Percentiles rank a stretch among this genome's conserved stretches.
These are phyloP conservation scores for Drosophila limbata DNA, from an alignment of 2,888 invertebrate species.

Conservation along the genomic window DNA sequence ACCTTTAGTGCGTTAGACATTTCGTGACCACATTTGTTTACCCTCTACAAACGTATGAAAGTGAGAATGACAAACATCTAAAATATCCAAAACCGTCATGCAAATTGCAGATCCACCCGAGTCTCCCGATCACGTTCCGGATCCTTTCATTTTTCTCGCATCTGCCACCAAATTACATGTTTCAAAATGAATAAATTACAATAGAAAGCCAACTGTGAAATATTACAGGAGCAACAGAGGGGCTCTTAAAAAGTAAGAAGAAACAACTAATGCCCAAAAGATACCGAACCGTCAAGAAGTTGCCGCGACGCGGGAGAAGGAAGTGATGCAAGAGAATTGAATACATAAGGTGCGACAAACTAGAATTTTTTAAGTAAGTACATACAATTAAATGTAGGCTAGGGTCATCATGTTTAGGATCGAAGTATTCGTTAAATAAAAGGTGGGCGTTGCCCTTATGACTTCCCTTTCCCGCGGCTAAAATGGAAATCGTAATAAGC, in stretches of 20 bases:
- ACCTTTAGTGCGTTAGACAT: not conserved
- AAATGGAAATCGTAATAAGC: conserved; percentile 73
- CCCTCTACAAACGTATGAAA: not conserved
- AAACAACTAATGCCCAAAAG: conserved; percentile 14
- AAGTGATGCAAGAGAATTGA: conserved; percentile 30
- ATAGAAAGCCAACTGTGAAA: conserved; percentile 4
- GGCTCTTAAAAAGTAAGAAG: conserved; percentile 9
- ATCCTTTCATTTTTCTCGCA: conserved; percentile 10
- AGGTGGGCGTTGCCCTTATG: conserved; percentile 57
- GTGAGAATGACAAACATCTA: not conserved
- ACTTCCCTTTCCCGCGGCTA: conserved; percentile 67
- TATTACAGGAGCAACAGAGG: conserved; percentile 2
- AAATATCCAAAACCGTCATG: not conserved
- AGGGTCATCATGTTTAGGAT: conserved; percentile 55
- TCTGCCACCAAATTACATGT: conserved; percentile 33
- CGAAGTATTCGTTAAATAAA: conserved; percentile 28
- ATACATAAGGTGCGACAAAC: conserved; percentile 43
- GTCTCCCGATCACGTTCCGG: not conserved
- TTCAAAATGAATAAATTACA: conserved; percentile 13
- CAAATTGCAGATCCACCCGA: conserved; percentile 1
- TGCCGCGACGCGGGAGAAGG: conserved; percentile 6
- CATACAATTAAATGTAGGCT: conserved; percentile 13
- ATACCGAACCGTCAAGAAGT: conserved; percentile 19
- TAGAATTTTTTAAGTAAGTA: not conserved
- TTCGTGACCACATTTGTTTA: not conserved